These are phyloP conservation scores for Coronaproctus castanopsis DNA, from an alignment of 2,888 invertebrate genomes.

Conservation along the genomic window DNA sequence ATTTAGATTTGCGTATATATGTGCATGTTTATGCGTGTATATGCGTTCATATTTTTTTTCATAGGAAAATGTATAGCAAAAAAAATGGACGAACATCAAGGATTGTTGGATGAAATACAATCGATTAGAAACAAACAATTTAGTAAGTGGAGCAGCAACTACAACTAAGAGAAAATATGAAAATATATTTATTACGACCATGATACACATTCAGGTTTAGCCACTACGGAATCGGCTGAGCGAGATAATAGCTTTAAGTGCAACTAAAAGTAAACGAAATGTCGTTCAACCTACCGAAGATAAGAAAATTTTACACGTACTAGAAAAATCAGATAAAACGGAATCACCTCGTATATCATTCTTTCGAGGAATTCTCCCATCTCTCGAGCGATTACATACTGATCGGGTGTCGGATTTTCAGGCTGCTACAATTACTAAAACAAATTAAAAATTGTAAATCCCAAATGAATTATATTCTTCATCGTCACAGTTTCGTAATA, in stretches of 20 bases:
- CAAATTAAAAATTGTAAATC: neutral
- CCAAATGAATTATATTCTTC: no score
- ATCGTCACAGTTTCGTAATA: no score
- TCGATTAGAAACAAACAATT: neutral
- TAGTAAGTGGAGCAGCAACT: neutral
- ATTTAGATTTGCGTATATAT: no score
- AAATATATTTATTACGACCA: neutral
- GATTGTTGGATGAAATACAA: neutral
- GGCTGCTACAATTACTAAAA: neutral
- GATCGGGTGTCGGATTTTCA: neutral
- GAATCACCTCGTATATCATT: neutral
- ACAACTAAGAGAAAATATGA: neutral
- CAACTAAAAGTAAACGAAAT: neutral
- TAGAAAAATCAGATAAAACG: neutral
- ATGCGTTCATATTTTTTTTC: neutral
- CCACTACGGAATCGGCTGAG: neutral
- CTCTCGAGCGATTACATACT: neutral
- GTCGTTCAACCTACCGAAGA: no score
- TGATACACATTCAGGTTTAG: neutral
- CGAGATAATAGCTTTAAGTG: neutral
- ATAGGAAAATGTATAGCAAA: neutral
- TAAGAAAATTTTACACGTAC: no score
- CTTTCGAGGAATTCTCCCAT: neutral
- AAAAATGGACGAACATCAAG: neutral
- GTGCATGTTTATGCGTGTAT: no score